phyloP scores from a whole-genome alignment of 2,888 invertebrate species.

The Caenorhabditis sp. region DNA sequence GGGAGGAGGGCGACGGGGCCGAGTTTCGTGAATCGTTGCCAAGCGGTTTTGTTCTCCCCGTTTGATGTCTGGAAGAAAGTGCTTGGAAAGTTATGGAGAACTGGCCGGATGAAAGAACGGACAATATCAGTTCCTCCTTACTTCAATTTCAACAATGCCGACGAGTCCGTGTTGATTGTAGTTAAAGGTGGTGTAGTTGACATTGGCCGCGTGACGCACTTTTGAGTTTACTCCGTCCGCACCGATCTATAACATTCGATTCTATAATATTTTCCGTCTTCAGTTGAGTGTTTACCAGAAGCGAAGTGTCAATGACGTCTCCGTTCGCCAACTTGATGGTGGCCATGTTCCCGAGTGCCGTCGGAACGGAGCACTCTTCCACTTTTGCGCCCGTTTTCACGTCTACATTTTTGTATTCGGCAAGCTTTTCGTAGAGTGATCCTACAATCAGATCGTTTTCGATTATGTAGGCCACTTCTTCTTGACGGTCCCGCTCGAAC shows the following conservation, averaged over 20 bases:
- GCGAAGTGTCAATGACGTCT: conserved; percentile 79
- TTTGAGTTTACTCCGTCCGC: conserved; percentile 94
- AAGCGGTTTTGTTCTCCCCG: conserved; percentile 89
- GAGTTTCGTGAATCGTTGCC: conserved; percentile 94
- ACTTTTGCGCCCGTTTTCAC: conserved; percentile 84
- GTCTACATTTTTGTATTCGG: conserved; percentile 71
- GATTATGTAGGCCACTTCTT: conserved; percentile 91
- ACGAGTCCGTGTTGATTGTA: conserved; percentile 94
- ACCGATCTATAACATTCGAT: conserved; percentile 85
- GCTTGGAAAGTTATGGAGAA: too few relatives aligned
- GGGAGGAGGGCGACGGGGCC: conserved; percentile 95
- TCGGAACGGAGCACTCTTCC: conserved; percentile 62
- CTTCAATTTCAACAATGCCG: conserved; percentile 84
- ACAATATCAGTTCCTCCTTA: not conserved
- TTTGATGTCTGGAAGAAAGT: conserved; percentile 81
- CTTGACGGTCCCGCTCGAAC: conserved; percentile 86
- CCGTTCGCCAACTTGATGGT: conserved; percentile 79
- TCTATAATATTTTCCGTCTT: not conserved
- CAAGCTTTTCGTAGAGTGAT: conserved; percentile 83
- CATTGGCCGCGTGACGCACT: conserved; percentile 88
- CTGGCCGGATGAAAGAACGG: not conserved
- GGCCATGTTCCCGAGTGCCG: conserved; percentile 72
- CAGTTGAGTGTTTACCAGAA: conserved; percentile 81
- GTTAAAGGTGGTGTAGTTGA: conserved; percentile 87
- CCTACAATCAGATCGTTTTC: conserved; percentile 92